Percentiles rank a stretch among this genome's conserved stretches.
Evolutionary conservation across 2,113 vertebrate species (phyloP).

Genomic region (Sinocyclocheilus anophthalmus): DNA sequence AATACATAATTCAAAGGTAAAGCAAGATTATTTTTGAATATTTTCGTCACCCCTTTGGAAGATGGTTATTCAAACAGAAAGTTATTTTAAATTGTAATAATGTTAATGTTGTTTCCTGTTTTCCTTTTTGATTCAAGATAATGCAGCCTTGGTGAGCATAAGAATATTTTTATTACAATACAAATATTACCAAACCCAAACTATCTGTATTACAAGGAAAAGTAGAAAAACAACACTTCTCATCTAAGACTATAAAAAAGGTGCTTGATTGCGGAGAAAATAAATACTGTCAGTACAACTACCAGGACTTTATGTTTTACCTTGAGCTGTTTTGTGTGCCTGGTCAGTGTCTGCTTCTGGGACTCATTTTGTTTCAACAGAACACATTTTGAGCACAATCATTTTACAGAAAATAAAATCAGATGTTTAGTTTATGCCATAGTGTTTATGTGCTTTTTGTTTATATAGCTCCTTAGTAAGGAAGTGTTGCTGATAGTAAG

Average conservation of each 20-base stretch:
- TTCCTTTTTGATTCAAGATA: neutral
- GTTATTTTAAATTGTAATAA: neutral
- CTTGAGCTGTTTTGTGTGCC: neutral
- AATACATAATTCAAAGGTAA: no score
- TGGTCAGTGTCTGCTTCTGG: slow-evolving; percentile 1
- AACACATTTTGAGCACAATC: neutral
- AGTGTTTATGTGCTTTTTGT: neutral
- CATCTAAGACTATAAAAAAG: no score
- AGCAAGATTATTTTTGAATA: no score
- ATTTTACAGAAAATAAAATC: neutral
- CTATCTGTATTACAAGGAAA: neutral
- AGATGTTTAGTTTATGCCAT: neutral
- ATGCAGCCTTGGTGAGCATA: neutral
- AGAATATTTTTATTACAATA: neutral
- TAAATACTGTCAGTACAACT: neutral
- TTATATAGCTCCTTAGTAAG: neutral
- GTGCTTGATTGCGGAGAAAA: neutral
- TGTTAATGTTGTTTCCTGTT: neutral
- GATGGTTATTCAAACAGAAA: no score
- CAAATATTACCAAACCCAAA: neutral
- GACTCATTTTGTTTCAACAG: neutral
- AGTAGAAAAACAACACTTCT: neutral
- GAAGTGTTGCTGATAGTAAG: slow-evolving; percentile 40
- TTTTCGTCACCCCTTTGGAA: no score
- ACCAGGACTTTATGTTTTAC: neutral